Conservation (phyloP, 2,797 vertebrate genomes). For the Aerospiza tachiro region DNA sequence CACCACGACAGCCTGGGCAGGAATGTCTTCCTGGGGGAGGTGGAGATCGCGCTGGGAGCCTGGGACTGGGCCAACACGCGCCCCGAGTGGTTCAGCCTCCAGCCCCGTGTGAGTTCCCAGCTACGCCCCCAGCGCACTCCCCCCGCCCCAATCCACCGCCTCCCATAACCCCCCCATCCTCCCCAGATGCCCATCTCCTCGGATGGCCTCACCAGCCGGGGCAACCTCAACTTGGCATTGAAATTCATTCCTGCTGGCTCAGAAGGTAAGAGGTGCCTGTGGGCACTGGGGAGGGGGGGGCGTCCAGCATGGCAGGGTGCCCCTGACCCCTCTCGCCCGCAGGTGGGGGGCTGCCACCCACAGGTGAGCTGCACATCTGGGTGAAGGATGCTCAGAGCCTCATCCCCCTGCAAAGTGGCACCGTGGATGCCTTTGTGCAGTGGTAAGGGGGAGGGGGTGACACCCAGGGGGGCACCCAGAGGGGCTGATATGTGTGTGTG, state of each 20-base stretch:
- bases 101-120: constrained; percentile 82
- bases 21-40: constrained; percentile 93
- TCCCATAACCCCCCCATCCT: neutral
- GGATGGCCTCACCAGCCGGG: constrained; percentile 80
- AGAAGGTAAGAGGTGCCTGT: constrained; percentile 75
- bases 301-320: accelerated
- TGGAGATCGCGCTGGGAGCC: constrained; percentile 82
- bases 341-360: constrained; percentile 85
- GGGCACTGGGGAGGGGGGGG: accelerated
- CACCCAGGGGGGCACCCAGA: neutral
- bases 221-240: constrained; percentile 84
- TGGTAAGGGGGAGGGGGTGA: constrained; percentile 74
- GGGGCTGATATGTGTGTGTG: neutral
- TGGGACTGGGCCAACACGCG: constrained; percentile 88
- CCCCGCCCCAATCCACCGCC: neutral
- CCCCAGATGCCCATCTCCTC: constrained; percentile 79
- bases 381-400: constrained; percentile 89
- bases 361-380: constrained; percentile 96
- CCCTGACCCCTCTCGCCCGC: neutral
- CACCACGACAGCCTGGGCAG: constrained; percentile 87
- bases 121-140: no score
- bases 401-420: constrained; percentile 81
- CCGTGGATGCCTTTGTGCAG: constrained; percentile 85
- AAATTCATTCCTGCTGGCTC: constrained; percentile 86
- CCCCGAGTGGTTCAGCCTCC: constrained; percentile 85